These are phyloP conservation scores for Corvus moneduloides DNA, from an alignment of 2,113 vertebrate species.

Conservation along the genomic window DNA sequence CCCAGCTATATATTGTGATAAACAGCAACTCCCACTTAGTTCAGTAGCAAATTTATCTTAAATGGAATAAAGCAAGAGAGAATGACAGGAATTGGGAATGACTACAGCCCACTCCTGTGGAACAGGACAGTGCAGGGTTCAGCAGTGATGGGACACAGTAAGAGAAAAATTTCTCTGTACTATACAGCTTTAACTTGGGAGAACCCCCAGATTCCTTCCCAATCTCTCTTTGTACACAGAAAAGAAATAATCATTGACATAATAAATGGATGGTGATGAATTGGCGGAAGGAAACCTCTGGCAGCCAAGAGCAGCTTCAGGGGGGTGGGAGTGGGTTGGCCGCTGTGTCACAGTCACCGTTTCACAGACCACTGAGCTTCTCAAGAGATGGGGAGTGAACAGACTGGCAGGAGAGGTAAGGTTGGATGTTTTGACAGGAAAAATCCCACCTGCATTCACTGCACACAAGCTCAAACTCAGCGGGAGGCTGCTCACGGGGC, in stretches of 20 bases:
- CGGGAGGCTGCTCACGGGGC: accelerated
- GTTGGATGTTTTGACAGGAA: background rate
- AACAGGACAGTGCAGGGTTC: background rate
- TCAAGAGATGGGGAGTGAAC: background rate
- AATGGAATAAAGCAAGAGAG: background rate
- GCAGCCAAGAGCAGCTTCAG: background rate
- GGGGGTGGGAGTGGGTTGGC: background rate
- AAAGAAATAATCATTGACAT: background rate
- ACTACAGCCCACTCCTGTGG: background rate
- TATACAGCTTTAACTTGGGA: background rate
- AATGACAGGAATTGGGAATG: background rate
- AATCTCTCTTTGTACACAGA: background rate
- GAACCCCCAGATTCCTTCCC: background rate
- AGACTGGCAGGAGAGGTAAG: background rate
- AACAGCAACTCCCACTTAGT: background rate
- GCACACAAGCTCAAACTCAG: background rate
- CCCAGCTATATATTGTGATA: background rate
- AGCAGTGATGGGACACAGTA: background rate
- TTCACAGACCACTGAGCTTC: background rate
- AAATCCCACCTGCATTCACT: background rate
- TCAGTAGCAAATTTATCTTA: background rate
- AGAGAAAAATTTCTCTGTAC: background rate
- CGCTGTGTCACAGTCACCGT: background rate
- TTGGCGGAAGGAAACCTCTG: background rate
- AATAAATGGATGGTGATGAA: background rate